Percentiles rank a stretch among this genome's conserved stretches.
Evolutionary conservation across 2,888 invertebrate genomes (phyloP).

Genomic region (Leucania comma): DNA sequence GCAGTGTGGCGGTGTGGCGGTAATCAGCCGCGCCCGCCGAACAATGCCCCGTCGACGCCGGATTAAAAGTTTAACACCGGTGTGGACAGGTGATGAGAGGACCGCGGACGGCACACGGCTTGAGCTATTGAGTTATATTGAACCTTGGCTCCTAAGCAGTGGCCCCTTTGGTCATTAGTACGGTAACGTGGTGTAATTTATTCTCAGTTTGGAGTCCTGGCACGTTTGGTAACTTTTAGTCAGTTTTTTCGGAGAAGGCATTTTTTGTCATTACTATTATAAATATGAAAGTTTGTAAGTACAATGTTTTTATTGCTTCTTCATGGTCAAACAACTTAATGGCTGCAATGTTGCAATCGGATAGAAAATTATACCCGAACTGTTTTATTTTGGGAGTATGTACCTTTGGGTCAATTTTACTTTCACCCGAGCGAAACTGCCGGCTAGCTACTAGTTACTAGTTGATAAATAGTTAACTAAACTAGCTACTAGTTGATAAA

Average conservation of each 20-base stretch:
- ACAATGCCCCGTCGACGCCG: constrained; percentile 83
- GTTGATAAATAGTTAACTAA: too few relatives aligned
- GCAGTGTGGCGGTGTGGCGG: constrained; percentile 61
- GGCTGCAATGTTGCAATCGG: too few relatives aligned
- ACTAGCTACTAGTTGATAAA: too few relatives aligned
- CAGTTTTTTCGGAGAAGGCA: background rate
- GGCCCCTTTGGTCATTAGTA: constrained; percentile 2
- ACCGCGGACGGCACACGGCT: constrained; percentile 17
- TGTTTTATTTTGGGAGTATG: too few relatives aligned
- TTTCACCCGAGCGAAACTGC: background rate
- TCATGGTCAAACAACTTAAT: too few relatives aligned
- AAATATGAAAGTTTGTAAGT: background rate
- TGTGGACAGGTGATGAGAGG: constrained; percentile 64
- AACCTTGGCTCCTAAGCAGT: background rate
- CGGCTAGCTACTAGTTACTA: too few relatives aligned
- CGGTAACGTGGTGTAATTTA: background rate
- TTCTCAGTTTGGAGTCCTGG: too few relatives aligned
- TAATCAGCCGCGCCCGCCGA: constrained; percentile 80
- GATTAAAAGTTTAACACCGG: constrained; percentile 82
- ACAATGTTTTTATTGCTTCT: too few relatives aligned
- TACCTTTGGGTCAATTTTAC: background rate
- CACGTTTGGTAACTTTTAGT: too few relatives aligned
- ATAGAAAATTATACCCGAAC: too few relatives aligned
- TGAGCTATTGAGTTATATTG: background rate
- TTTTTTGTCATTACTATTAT: background rate